Evolutionary conservation across 53 echinoderm and acorn worm species (phyloP), one percentile per base, ranked within the genome.

Genomic region (Stichopus horrens): DNA sequence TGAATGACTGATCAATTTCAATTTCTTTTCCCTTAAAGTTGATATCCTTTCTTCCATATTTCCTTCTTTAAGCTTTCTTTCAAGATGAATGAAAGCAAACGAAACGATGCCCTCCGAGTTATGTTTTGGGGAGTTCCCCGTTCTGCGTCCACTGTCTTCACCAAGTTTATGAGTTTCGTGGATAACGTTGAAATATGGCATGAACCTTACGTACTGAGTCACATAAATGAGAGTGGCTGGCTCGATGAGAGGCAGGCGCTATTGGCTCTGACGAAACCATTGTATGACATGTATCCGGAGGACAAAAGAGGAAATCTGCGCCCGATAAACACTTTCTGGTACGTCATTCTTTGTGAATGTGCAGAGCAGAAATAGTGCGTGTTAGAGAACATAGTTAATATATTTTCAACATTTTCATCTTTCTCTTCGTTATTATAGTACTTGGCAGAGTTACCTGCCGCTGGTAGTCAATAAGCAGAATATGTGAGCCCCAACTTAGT

Each of bases 111-210:
- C 4, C 9, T 55, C 9, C 9, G 78, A 53, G 19, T 78, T 5
- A 14, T 78, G 18, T n/a, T 54, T 1, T 54, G 78, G 78, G 14
- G 16, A 6, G 54, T 79, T 4, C 79, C 54, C 6, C 79, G 79
- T 54, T 79, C 79, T n/a, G 54, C 54, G 54, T 79, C 79, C 5
- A 55, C 79, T 7, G 79, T 56, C 19, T 21, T 79, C 4, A 53
- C 53, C 0, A 79, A 79, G 54, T 55, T 53, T 54, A 79, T 79
- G 79, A 79, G 79, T 23, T 79, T 79, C 7, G 79, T 79, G 5
- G 79, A 53, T 13, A 20, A 56, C 4, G 79, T 21, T 6, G 79
- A 79, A 5, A 10, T 79, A 6, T 79, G 79, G 79, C 56, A 55
- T 7, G 79, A 79, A 4, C 79, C 79, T 0, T 79, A 79, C 79